Percentiles rank a stretch among this genome's conserved stretches.
These are phyloP conservation scores for Hystrix brachyura DNA, from an alignment of 2,113 vertebrate genomes.

Conservation along the genomic window DNA sequence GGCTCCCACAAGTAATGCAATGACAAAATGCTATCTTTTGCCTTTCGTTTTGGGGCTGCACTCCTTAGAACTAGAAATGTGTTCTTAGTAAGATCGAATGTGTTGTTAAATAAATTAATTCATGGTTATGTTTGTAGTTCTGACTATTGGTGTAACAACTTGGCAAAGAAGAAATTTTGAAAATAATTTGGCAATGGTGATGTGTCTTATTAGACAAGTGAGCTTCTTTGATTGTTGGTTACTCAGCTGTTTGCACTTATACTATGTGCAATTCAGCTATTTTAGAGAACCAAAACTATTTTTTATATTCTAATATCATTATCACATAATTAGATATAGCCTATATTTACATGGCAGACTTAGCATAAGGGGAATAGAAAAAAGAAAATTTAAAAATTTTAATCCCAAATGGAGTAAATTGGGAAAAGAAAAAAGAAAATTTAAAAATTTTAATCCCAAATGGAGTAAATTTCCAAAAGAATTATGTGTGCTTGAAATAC, in stretches of 20 bases:
- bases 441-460: background rate
- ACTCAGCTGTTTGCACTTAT: background rate
- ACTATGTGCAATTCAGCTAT: background rate
- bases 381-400: background rate
- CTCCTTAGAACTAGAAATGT: background rate
- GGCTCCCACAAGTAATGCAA: background rate
- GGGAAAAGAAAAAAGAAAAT: background rate
- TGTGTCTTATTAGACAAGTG: background rate
- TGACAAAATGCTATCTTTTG: background rate
- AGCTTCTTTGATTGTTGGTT: background rate
- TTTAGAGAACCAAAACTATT: background rate
- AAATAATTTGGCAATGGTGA: background rate
- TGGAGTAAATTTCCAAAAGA: background rate
- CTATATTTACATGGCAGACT: background rate
- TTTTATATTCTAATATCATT: slow-evolving; percentile 12
- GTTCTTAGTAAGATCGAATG: background rate
- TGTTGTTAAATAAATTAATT: background rate
- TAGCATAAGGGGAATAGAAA: background rate
- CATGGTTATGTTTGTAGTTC: background rate
- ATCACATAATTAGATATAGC: background rate
- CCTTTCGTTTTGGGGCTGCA: background rate
- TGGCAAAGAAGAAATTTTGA: slow-evolving; percentile 10
- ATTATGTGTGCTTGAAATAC: background rate
- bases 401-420: too few relatives aligned
- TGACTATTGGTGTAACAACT: background rate